These are phyloP conservation scores for Porites evermanni DNA, from an alignment of 92 coral and sea anemone species.

Conservation along the genomic window DNA sequence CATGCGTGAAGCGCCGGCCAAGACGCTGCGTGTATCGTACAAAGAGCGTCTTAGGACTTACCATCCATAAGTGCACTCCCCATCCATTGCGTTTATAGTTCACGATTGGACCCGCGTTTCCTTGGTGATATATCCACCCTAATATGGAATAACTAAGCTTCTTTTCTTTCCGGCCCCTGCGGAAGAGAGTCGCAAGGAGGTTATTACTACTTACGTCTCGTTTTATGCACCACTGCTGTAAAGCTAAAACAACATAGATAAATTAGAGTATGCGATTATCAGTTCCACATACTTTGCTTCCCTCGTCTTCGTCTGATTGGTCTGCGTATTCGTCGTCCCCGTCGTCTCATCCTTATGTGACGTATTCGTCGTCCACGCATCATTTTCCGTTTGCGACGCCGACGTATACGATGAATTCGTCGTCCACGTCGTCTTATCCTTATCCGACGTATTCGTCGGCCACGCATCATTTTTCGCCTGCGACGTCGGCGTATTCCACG, in stretches of 20 bases:
- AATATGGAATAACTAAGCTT: slow-evolving; percentile 51
- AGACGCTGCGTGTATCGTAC: slow-evolving; percentile 72
- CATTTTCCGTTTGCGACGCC: too few species aligned
- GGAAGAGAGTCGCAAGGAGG: neutral
- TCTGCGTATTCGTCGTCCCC: neutral
- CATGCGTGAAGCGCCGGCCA: slow-evolving; percentile 57
- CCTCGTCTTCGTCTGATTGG: neutral
- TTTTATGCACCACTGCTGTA: neutral
- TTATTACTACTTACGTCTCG: neutral
- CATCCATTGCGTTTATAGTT: slow-evolving; percentile 64
- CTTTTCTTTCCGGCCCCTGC: slow-evolving; percentile 21
- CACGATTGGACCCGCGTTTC: slow-evolving; percentile 76
- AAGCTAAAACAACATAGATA: neutral
- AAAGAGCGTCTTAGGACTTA: slow-evolving; percentile 43
- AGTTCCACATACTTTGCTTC: neutral
- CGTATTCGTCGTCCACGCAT: neutral
- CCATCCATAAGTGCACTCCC: slow-evolving; percentile 89
- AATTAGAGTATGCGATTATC: neutral
- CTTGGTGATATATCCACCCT: slow-evolving; percentile 72
- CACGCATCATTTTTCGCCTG: neutral
- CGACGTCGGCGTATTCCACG: neutral
- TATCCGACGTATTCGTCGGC: neutral
- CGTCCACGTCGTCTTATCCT: neutral
- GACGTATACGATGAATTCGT: neutral
- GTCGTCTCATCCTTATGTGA: neutral